phyloP scores from a whole-genome alignment of 2,113 vertebrate genomes.

The Lagenorhynchus albirostris region DNA sequence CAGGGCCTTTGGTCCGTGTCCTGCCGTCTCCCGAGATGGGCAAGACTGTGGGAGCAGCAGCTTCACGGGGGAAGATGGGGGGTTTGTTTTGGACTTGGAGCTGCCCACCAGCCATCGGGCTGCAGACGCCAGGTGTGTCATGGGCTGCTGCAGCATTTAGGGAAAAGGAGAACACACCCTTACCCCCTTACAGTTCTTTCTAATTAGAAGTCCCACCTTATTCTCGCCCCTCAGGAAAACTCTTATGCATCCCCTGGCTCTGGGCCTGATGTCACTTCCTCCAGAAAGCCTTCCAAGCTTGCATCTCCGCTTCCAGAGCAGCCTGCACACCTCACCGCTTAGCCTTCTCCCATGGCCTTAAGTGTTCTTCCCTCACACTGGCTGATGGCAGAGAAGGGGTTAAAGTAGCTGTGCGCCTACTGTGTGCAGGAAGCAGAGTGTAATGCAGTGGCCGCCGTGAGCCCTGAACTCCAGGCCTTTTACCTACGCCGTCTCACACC shows the following conservation, averaged over 20 bases:
- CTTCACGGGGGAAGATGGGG: background rate
- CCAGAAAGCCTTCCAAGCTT: background rate
- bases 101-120: background rate
- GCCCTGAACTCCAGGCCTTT: background rate
- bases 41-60: background rate
- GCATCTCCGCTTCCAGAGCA: background rate
- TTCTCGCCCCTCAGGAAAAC: background rate
- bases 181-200: background rate
- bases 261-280: background rate
- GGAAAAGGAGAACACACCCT: background rate
- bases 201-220: background rate
- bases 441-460: background rate
- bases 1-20: background rate
- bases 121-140: background rate
- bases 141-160: background rate
- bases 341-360: background rate
- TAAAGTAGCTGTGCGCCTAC: accelerated
- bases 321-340: background rate
- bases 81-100: background rate
- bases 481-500: accelerated
- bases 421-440: accelerated
- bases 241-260: background rate
- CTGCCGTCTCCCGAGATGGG: background rate
- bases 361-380: accelerated
- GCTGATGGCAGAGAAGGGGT: background rate